These are phyloP conservation scores for Drosophila willistoni DNA, from an alignment of 1,140 invertebrate genomes.

Conservation along the genomic window DNA sequence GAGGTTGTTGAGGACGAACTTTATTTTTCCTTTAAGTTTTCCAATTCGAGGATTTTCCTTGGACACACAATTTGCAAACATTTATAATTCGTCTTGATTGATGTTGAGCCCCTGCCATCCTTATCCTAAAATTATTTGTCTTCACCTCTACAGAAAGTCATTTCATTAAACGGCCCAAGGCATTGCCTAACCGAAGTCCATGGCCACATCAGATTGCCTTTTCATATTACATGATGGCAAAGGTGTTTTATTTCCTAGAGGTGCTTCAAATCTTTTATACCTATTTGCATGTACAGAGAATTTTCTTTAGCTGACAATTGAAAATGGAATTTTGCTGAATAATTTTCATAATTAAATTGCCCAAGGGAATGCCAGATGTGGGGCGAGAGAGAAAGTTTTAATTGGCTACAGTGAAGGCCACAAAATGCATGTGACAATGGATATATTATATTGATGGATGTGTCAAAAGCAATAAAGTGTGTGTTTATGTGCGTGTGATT, in stretches of 20 bases:
- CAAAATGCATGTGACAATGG: slow-evolving; percentile 24
- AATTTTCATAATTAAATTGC: slow-evolving; percentile 51
- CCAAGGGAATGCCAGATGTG: not conserved
- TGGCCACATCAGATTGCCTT: not conserved
- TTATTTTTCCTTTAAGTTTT: no score
- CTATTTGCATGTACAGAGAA: not conserved
- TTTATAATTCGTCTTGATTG: no score
- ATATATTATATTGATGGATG: slow-evolving; percentile 12
- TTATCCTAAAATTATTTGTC: no score
- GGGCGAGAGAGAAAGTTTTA: slow-evolving; percentile 36
- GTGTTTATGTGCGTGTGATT: no score
- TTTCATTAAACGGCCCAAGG: no score
- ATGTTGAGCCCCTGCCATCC: no score
- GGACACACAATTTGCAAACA: no score
- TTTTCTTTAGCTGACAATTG: not conserved
- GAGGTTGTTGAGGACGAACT: no score
- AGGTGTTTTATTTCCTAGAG: not conserved
- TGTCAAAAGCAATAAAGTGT: not conserved
- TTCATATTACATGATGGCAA: not conserved
- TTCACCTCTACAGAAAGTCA: no score
- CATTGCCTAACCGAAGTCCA: no score
- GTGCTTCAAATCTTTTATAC: not conserved
- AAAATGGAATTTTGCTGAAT: not conserved
- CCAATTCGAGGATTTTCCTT: no score
- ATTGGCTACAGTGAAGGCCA: slow-evolving; percentile 31